These are phyloP conservation scores for Homarus americanus DNA, from an alignment of 1,140 invertebrate genomes.

Conservation along the genomic window DNA sequence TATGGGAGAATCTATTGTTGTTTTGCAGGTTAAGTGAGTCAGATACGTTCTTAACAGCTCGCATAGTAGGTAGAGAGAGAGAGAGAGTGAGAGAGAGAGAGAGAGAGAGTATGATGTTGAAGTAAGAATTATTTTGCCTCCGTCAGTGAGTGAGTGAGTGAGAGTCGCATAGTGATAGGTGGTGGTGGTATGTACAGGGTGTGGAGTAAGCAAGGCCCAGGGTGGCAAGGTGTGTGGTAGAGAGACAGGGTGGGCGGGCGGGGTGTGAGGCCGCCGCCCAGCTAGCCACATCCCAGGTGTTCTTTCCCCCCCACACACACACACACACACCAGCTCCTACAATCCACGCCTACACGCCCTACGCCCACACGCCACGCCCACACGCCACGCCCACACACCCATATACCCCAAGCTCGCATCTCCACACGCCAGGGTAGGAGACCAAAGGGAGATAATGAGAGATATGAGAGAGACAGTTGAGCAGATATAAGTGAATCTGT, in stretches of 20 bases:
- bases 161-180: too few species aligned
- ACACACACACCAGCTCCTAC: neutral
- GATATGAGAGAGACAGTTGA: slow-evolving; percentile 39
- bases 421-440: slow-evolving; percentile 46
- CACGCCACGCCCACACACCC: too few species aligned
- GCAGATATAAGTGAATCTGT: neutral
- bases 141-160: too few species aligned
- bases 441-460: slow-evolving; percentile 36
- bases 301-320: neutral
- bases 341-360: neutral
- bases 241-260: neutral
- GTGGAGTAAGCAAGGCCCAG: too few species aligned
- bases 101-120: too few species aligned
- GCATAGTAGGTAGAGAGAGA: too few species aligned
- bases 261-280: slow-evolving; percentile 50
- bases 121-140: too few species aligned
- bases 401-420: slow-evolving; percentile 14
- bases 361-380: neutral
- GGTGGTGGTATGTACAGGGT: too few species aligned
- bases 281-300: slow-evolving; percentile 44
- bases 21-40: too few species aligned
- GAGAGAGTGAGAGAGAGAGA: too few species aligned
- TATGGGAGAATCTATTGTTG: too few species aligned
- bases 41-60: too few species aligned
- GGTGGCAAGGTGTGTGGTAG: neutral